Evolutionary conservation across 2,113 vertebrate species (phyloP).

Genomic region (Lepisosteus oculatus): DNA sequence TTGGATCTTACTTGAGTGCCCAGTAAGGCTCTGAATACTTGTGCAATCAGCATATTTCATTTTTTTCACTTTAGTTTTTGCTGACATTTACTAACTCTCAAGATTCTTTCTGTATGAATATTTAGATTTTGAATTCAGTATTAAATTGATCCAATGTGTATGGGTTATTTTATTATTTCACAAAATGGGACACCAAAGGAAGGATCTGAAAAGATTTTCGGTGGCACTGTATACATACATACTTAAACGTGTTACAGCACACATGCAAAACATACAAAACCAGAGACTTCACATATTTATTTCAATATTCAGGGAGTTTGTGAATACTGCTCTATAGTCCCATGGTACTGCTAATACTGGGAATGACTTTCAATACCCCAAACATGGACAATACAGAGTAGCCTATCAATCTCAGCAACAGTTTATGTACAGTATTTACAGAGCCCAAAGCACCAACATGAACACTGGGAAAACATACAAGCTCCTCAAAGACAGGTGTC

Average conservation of each 20-base stretch:
- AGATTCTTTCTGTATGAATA: neutral
- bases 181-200: neutral
- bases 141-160: neutral
- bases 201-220: neutral
- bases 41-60: conserved; percentile 25
- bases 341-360: too few species aligned
- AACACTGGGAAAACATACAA: too few species aligned
- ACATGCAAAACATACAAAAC: conserved; percentile 6
- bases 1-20: too few species aligned
- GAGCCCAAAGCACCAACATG: too few species aligned
- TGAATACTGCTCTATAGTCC: too few species aligned
- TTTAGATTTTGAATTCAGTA: neutral
- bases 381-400: too few species aligned
- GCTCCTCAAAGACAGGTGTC: too few species aligned
- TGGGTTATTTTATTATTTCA: neutral
- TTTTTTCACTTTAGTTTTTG: conserved; percentile 22
- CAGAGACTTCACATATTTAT: neutral
- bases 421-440: too few species aligned
- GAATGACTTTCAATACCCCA: too few species aligned
- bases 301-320: neutral
- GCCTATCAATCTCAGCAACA: too few species aligned
- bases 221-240: neutral
- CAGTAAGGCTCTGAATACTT: conserved; percentile 20
- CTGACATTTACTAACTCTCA: neutral
- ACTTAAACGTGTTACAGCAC: neutral